Evolutionary conservation across 2,888 invertebrate genomes (phyloP).

Genomic region (Ametastegia equiseti): DNA sequence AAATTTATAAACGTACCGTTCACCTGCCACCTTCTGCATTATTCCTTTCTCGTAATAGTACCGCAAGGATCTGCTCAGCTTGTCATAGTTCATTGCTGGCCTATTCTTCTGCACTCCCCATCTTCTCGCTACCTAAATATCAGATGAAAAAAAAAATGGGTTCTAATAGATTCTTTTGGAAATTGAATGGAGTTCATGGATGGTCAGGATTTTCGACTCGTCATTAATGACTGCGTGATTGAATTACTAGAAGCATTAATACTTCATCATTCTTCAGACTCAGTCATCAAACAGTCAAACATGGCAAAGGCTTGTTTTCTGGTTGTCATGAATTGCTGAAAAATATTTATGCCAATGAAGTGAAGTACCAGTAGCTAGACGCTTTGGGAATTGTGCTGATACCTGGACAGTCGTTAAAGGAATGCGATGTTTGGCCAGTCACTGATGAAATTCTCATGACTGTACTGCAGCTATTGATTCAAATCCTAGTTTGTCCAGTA

Average conservation of each 20-base stretch:
- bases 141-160: neutral
- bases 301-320: neutral
- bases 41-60: slow-evolving; percentile 99
- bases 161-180: neutral
- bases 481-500: no score
- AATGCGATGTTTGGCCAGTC: no score
- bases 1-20: slow-evolving; percentile 97
- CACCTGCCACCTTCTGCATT: slow-evolving; percentile 98
- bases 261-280: no score
- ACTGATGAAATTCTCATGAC: no score
- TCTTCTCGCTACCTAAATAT: slow-evolving; percentile 88
- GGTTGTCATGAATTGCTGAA: neutral
- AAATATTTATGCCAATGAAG: no score
- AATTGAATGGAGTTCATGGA: neutral
- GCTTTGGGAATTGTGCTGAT: no score
- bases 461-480: no score
- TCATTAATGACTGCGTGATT: neutral
- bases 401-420: no score
- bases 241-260: neutral
- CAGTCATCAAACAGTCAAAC: no score
- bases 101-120: slow-evolving; percentile 98
- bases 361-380: no score
- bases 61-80: slow-evolving; percentile 93
- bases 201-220: neutral
- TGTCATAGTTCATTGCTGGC: slow-evolving; percentile 98